Percentiles rank a stretch among this genome's conserved stretches.
Evolutionary conservation across 2,888 invertebrate genomes (phyloP).

Genomic region (Cosmorhoe ocellata): DNA sequence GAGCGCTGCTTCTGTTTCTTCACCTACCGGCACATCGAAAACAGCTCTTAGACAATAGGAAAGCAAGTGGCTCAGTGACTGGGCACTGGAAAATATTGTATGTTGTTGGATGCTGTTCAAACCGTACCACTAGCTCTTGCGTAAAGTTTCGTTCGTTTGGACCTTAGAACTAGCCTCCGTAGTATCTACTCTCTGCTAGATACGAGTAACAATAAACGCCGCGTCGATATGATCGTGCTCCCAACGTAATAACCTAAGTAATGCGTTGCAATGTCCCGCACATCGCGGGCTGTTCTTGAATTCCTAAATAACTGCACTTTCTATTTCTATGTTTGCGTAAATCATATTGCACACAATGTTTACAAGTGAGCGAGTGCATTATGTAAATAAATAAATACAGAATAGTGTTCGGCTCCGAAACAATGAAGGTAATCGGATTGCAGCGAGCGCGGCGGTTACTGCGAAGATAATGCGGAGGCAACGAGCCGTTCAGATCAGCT

Average conservation of each 20-base stretch:
- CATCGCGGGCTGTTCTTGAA: conserved; percentile 6
- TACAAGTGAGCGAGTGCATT: conserved; percentile 22
- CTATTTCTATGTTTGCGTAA: conserved; percentile 20
- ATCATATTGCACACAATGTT: conserved; percentile 23
- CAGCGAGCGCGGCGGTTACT: conserved; percentile 6
- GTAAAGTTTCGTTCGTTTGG: neutral
- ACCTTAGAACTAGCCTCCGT: too few relatives aligned
- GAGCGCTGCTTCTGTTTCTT: conserved; percentile 58
- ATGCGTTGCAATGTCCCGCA: neutral
- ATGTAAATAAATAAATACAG: conserved; percentile 27
- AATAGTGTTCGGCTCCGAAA: conserved; percentile 28
- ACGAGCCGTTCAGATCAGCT: conserved; percentile 19
- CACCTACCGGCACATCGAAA: conserved; percentile 53
- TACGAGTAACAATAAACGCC: too few relatives aligned
- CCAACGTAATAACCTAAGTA: neutral
- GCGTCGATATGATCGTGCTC: too few relatives aligned
- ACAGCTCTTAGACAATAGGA: neutral
- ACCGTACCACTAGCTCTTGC: too few relatives aligned
- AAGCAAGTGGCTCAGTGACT: too few relatives aligned
- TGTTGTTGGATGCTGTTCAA: too few relatives aligned
- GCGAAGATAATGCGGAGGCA: conserved; percentile 10
- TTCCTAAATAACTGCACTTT: conserved; percentile 15
- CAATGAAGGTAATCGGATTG: conserved; percentile 28
- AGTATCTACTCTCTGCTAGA: too few relatives aligned
- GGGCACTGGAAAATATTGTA: too few relatives aligned